phyloP scores from a whole-genome alignment of 1,140 invertebrate species.

The Tribolium madens region DNA sequence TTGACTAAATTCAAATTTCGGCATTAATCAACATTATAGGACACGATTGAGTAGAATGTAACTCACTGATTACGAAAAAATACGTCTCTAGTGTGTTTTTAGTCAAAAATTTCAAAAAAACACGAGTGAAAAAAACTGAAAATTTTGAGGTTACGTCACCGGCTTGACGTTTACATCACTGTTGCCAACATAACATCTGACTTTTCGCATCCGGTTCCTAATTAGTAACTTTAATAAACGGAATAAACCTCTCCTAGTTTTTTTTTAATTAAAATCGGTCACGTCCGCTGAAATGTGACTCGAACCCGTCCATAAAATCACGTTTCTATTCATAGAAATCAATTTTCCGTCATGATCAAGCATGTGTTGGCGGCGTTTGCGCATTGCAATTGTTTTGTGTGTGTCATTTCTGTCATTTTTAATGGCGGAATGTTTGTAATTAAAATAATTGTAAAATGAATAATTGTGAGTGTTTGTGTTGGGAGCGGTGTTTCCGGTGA shows the following conservation, averaged over 20 bases:
- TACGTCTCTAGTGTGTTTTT: background rate
- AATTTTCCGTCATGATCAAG: slow-evolving; percentile 33
- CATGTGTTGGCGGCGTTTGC: slow-evolving; percentile 21
- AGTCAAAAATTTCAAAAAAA: background rate
- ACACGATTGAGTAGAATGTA: background rate
- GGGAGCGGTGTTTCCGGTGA: background rate
- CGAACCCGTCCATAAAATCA: background rate
- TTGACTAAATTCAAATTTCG: slow-evolving; percentile 22
- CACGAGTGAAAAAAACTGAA: background rate
- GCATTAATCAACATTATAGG: background rate
- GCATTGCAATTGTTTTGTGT: background rate
- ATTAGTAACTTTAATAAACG: background rate
- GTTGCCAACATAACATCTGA: background rate
- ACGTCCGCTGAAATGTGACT: background rate
- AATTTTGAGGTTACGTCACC: slow-evolving; percentile 43
- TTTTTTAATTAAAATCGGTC: slow-evolving; percentile 6
- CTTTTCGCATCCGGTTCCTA: background rate
- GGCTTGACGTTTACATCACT: background rate
- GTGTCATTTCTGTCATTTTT: slow-evolving; percentile 13
- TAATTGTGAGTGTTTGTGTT: background rate
- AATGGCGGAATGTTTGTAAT: slow-evolving; percentile 44
- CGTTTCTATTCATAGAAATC: slow-evolving; percentile 32
- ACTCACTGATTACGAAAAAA: background rate
- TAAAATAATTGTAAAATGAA: slow-evolving; percentile 23
- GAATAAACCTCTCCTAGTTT: background rate